Evolutionary conservation across 2,888 invertebrate species (phyloP).

Genomic region (Cantharis nigra): DNA sequence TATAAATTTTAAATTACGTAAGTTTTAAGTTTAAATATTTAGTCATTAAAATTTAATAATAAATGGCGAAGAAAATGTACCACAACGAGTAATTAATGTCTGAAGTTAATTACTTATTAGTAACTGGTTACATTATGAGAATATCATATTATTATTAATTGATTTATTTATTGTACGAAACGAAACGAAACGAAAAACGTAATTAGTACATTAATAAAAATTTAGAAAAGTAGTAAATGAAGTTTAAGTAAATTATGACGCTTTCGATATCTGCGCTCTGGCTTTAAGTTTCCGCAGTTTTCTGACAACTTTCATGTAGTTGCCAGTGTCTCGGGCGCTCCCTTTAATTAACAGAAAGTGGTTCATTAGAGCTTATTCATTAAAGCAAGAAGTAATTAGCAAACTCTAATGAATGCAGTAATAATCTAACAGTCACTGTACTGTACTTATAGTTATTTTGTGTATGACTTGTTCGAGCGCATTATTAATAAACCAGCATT

Average conservation of each 20-base stretch:
- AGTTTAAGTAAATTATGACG: conserved; percentile 25
- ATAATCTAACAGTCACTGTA: conserved; percentile 67
- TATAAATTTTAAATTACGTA: not conserved
- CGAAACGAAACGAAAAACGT: not conserved
- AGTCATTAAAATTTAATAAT: not conserved
- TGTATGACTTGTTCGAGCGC: conserved; percentile 35
- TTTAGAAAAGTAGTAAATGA: not conserved
- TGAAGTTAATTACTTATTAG: not conserved
- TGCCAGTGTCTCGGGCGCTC: conserved; percentile 53
- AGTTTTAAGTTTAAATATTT: not conserved
- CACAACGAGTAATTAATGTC: not conserved
- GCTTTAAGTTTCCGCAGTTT: conserved; percentile 44
- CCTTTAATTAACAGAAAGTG: conserved; percentile 90
- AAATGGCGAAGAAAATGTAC: not conserved
- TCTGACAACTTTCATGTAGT: conserved; percentile 50
- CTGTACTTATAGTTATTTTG: conserved; percentile 47
- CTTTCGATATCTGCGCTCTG: conserved; percentile 30
- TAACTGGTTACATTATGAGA: not conserved
- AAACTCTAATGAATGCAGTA: conserved; percentile 84
- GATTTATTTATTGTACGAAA: not conserved
- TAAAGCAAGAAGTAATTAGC: conserved; percentile 89
- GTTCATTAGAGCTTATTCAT: conserved; percentile 90
- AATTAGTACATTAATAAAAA: not conserved
- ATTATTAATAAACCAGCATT: conserved; percentile 35
- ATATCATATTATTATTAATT: not conserved